Evolutionary conservation across 2,797 vertebrate genomes (phyloP).

Genomic region (Prunella strophiata): DNA sequence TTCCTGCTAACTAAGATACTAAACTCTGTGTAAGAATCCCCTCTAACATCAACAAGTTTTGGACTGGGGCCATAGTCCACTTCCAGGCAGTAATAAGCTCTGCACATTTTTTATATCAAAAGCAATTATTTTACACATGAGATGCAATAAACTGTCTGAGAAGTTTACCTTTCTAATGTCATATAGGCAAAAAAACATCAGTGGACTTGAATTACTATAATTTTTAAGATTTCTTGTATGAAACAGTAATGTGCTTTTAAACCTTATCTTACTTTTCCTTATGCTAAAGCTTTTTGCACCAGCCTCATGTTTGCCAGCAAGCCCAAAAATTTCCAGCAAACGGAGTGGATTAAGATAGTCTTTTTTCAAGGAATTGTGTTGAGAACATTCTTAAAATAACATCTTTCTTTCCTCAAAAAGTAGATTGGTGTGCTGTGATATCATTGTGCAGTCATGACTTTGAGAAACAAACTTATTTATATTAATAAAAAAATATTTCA

Average conservation of each 20-base stretch:
- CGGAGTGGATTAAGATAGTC: not conserved
- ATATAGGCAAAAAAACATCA: not conserved
- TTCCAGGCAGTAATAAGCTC: slow-evolving; percentile 14
- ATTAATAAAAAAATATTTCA: slow-evolving; percentile 64
- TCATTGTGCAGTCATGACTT: slow-evolving; percentile 33
- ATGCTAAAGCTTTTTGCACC: not conserved
- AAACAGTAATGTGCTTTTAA: not conserved
- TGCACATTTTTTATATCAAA: slow-evolving; percentile 20
- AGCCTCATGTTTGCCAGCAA: not conserved
- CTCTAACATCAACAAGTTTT: not conserved
- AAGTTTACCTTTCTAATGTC: not conserved
- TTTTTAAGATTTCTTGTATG: not conserved
- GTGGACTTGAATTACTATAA: not conserved
- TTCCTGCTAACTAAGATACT: not conserved
- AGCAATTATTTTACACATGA: slow-evolving; percentile 14
- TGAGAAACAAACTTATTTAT: slow-evolving; percentile 29
- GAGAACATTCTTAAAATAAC: slow-evolving; percentile 44
- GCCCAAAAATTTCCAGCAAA: not conserved
- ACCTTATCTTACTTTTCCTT: not conserved
- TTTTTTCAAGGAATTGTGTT: slow-evolving; percentile 29
- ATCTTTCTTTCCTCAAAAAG: slow-evolving; percentile 31
- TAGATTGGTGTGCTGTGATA: slow-evolving; percentile 26
- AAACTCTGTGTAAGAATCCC: not conserved
- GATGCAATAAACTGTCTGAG: not conserved
- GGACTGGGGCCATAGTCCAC: not conserved